Percentiles rank a stretch among this genome's conserved stretches.
phyloP scores from a whole-genome alignment of 2,113 vertebrate genomes.

The Chloropsis cyanopogon region DNA sequence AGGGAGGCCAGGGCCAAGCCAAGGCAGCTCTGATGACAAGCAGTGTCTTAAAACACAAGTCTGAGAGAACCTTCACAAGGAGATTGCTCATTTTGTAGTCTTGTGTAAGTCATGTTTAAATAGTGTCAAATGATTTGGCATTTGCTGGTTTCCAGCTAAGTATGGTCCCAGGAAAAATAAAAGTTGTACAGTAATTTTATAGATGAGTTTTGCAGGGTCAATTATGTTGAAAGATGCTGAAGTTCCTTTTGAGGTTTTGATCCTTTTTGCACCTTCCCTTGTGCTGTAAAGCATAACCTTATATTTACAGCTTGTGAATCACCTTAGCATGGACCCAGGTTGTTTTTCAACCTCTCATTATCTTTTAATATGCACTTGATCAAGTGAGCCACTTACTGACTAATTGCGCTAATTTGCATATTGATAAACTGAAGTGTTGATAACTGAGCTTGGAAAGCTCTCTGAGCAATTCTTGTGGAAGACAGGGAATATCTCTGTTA shows the following conservation, averaged over 20 bases:
- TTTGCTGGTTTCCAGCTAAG: background rate
- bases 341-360: background rate
- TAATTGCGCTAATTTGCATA: conserved; percentile 2
- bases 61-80: background rate
- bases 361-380: background rate
- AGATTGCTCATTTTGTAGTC: background rate
- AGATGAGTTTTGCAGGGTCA: background rate
- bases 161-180: background rate
- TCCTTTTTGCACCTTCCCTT: background rate
- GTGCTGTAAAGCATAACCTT: background rate
- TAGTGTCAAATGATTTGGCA: background rate
- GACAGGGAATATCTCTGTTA: background rate
- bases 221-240: background rate
- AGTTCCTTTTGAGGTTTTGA: background rate
- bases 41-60: background rate
- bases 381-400: background rate
- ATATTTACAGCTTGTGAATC: background rate
- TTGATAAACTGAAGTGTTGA: background rate
- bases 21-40: background rate
- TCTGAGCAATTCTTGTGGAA: background rate
- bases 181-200: background rate
- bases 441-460: background rate
- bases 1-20: background rate
- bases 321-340: background rate
- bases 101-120: background rate